Evolutionary conservation across 2,888 invertebrate genomes (phyloP).

Genomic region (Spodoptera littoralis): DNA sequence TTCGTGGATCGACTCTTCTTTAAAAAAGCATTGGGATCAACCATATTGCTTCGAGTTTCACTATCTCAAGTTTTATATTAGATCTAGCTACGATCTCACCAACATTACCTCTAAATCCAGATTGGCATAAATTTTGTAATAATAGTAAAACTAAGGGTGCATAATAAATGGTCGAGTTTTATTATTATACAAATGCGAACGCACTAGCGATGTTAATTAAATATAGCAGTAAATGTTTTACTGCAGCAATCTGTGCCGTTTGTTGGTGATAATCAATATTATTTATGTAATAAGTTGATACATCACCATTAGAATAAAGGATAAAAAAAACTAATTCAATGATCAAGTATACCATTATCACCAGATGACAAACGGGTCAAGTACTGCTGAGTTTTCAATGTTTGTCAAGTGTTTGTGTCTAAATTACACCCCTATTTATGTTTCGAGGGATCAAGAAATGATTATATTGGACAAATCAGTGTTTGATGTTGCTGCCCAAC

Average conservation of each 20-base stretch:
- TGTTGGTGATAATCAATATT: conserved; percentile 5
- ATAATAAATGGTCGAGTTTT: conserved; percentile 62
- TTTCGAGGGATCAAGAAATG: too few species aligned
- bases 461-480: too few species aligned
- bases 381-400: too few species aligned
- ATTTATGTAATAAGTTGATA: conserved; percentile 10
- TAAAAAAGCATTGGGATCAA: too few species aligned
- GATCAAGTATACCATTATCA: too few species aligned
- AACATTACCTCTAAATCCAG: conserved; percentile 38
- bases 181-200: conserved; percentile 62
- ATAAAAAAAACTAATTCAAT: too few species aligned
- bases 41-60: neutral
- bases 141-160: conserved; percentile 50
- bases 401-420: too few species aligned
- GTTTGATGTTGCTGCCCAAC: too few species aligned
- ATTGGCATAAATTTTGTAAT: conserved; percentile 41
- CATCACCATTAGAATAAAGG: neutral
- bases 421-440: too few species aligned
- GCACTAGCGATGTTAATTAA: conserved; percentile 61
- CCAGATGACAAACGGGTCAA: too few species aligned
- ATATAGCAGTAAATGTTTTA: conserved; percentile 63
- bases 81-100: conserved; percentile 7
- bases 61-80: conserved; percentile 12
- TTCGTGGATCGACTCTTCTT: too few species aligned
- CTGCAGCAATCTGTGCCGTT: conserved; percentile 28